Percentiles rank a stretch among this genome's conserved stretches.
Evolutionary conservation across 2,113 vertebrate genomes (phyloP).

Genomic region (Ceyx melanurus): DNA sequence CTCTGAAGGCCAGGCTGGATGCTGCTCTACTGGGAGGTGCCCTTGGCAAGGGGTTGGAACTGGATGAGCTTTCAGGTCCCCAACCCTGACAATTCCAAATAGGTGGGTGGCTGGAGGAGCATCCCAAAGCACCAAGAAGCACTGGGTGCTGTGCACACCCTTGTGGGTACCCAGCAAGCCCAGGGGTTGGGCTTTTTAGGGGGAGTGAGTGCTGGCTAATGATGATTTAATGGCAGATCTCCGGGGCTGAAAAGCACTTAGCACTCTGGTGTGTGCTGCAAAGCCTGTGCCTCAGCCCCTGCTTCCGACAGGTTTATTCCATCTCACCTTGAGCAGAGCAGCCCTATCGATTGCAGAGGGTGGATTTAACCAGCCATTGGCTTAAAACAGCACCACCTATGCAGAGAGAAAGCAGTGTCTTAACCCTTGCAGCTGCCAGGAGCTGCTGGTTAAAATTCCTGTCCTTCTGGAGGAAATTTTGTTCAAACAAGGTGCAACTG

Average conservation of each 20-base stretch:
- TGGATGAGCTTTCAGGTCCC: too few relatives aligned
- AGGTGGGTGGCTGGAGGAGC: neutral
- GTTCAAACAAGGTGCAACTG: too few relatives aligned
- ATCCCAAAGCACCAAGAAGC: constrained; percentile 51
- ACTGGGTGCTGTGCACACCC: neutral
- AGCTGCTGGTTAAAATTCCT: neutral
- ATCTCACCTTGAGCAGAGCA: constrained; percentile 78
- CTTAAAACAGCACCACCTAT: constrained; percentile 71
- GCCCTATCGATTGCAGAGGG: constrained; percentile 73
- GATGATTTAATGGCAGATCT: constrained; percentile 77
- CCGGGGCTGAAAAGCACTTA: constrained; percentile 75
- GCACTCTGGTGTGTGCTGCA: constrained; percentile 67
- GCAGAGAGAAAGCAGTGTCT: constrained; percentile 56
- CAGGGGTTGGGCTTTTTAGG: constrained; percentile 72
- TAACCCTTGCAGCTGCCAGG: constrained; percentile 50
- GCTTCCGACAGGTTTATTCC: constrained; percentile 77
- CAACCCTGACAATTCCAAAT: neutral
- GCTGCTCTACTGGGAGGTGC: too few relatives aligned
- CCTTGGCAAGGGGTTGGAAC: too few relatives aligned
- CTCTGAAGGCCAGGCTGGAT: too few relatives aligned
- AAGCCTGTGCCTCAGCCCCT: constrained; percentile 71
- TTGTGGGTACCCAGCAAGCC: constrained; percentile 47
- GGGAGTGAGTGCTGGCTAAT: constrained; percentile 74
- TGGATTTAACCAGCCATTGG: constrained; percentile 73
- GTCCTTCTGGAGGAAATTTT: neutral